Conservation (phyloP, 2,797 vertebrate species). For the Nothura maculosa region DNA sequence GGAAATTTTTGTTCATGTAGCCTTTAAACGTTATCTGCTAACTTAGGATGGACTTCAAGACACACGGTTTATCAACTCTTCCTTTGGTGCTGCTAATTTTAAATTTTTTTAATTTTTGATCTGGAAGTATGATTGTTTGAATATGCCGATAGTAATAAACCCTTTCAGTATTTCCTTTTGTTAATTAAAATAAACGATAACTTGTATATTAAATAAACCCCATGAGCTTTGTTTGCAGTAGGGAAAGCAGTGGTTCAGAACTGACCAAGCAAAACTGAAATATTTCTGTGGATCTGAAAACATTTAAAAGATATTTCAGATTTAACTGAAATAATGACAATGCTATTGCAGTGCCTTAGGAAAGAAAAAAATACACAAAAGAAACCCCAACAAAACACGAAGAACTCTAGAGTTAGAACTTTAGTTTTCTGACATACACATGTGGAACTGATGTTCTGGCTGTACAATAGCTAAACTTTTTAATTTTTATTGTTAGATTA, state of each 20-base stretch:
- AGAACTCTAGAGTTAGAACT: neutral
- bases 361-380: neutral
- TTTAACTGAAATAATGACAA: neutral
- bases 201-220: neutral
- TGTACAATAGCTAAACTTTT: neutral
- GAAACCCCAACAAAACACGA: neutral
- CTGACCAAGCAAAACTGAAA: neutral
- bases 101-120: neutral
- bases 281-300: neutral
- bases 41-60: neutral
- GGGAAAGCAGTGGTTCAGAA: neutral
- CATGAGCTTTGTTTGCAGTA: neutral
- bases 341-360: neutral
- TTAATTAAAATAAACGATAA: neutral
- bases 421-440: neutral
- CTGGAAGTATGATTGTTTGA: neutral
- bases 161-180: neutral
- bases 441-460: neutral
- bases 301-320: neutral
- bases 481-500: neutral
- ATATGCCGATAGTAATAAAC: neutral
- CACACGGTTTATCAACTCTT: accelerated
- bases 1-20: neutral
- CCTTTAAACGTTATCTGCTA: neutral
- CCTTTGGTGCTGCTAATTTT: neutral